Percentiles rank a stretch among this genome's conserved stretches.
Conservation (phyloP, 2,113 vertebrate species). For the Helogale parvula region DNA sequence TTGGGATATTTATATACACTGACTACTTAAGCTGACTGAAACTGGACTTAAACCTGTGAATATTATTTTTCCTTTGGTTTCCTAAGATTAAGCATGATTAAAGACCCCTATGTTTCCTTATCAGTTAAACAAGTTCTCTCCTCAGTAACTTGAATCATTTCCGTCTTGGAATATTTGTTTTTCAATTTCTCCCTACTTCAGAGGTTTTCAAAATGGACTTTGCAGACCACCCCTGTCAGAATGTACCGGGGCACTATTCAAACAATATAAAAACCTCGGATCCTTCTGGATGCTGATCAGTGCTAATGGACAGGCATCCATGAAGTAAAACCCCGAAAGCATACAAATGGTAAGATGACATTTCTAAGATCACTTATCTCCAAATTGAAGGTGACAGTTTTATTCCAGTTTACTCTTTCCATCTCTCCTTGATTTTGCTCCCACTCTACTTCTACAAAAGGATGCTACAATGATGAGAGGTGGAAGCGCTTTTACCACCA, state of each 20-base stretch:
- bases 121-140: background rate
- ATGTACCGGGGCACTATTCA: background rate
- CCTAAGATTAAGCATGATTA: background rate
- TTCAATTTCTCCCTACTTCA: background rate
- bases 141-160: background rate
- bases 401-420: background rate
- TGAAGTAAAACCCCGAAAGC: background rate
- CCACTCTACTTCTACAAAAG: background rate
- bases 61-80: background rate
- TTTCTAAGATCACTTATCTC: background rate
- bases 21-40: background rate
- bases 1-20: background rate
- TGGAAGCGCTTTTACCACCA: background rate
- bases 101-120: background rate
- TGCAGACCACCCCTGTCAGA: background rate
- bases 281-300: background rate
- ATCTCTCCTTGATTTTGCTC: background rate
- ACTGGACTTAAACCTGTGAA: background rate
- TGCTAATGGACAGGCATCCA: background rate
- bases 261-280: background rate
- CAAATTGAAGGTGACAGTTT: background rate
- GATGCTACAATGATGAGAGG: background rate
- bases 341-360: background rate
- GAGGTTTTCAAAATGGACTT: background rate
- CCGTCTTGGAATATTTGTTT: background rate